phyloP scores from a whole-genome alignment of 2,113 vertebrate genomes.

The Donacobius atricapilla region DNA sequence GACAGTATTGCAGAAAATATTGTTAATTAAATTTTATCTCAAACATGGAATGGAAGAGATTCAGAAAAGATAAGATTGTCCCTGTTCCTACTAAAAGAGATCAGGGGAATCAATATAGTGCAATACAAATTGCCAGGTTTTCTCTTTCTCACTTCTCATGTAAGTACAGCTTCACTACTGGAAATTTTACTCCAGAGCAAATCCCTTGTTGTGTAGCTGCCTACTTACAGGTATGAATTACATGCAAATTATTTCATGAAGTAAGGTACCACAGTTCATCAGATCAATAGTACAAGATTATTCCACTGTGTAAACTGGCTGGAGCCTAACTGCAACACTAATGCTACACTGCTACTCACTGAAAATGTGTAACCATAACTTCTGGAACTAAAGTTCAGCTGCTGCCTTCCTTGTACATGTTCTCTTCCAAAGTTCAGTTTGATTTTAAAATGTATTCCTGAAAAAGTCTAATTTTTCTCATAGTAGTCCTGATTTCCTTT shows the following conservation, averaged over 20 bases:
- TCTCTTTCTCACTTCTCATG: background rate
- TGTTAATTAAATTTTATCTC: background rate
- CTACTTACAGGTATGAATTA: background rate
- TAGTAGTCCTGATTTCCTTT: background rate
- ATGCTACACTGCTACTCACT: background rate
- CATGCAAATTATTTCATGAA: background rate
- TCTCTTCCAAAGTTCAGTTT: background rate
- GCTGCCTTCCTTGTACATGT: background rate
- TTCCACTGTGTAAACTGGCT: background rate
- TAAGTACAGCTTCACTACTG: background rate
- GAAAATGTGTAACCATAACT: background rate
- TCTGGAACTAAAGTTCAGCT: background rate
- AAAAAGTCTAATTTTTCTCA: background rate
- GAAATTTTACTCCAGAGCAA: background rate
- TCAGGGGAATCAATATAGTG: background rate
- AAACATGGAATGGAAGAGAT: background rate
- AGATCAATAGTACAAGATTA: background rate
- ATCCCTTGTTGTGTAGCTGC: background rate
- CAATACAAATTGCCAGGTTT: background rate
- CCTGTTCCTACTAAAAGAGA: background rate
- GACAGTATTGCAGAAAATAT: background rate
- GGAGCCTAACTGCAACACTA: background rate
- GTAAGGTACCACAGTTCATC: background rate
- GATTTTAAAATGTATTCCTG: background rate
- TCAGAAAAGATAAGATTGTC: background rate